Percentiles rank a stretch among this genome's conserved stretches.
phyloP scores from a whole-genome alignment of 1,140 invertebrate genomes.

The Pseudomyrmex sp. region DNA sequence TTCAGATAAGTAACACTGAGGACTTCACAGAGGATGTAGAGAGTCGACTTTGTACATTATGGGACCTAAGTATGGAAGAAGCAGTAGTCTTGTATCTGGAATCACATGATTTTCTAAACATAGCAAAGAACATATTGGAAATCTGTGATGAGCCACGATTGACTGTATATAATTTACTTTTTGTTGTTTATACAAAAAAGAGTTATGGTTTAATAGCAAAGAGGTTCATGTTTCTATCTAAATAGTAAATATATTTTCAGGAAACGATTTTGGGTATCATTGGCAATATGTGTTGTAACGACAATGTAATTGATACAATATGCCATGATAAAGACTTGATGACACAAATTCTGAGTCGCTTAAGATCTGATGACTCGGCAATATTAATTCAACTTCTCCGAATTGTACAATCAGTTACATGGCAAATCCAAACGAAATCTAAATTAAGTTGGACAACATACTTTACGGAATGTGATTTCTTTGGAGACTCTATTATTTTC shows the following conservation, averaged over 20 bases:
- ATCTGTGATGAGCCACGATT: conserved; percentile 86
- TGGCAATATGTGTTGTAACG: conserved; percentile 89
- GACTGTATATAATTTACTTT: conserved; percentile 77
- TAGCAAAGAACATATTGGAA: conserved; percentile 84
- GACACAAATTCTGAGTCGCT: conserved; percentile 85
- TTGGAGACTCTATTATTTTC: conserved; percentile 87
- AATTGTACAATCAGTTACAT: conserved; percentile 86
- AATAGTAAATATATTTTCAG: conserved; percentile 69
- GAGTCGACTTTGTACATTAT: conserved; percentile 89
- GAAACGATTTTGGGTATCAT: conserved; percentile 91
- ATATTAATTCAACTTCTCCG: conserved; percentile 89
- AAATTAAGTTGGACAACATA: conserved; percentile 84
- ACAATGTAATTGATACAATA: conserved; percentile 83
- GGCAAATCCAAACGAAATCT: conserved; percentile 84
- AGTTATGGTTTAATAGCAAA: too few relatives aligned
- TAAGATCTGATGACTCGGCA: conserved; percentile 87
- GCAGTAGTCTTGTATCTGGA: conserved; percentile 89
- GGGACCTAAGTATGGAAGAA: conserved; percentile 91
- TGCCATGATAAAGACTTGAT: conserved; percentile 82
- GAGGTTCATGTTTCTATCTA: too few relatives aligned
- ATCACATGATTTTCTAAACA: conserved; percentile 87
- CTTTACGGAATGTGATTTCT: conserved; percentile 83
- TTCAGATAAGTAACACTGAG: conserved; percentile 80
- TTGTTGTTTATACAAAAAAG: too few relatives aligned
- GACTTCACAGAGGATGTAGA: conserved; percentile 86